Evolutionary conservation across 2,888 invertebrate genomes (phyloP), one percentile per base, ranked within the genome.

Genomic region (Rutpela maculata): DNA sequence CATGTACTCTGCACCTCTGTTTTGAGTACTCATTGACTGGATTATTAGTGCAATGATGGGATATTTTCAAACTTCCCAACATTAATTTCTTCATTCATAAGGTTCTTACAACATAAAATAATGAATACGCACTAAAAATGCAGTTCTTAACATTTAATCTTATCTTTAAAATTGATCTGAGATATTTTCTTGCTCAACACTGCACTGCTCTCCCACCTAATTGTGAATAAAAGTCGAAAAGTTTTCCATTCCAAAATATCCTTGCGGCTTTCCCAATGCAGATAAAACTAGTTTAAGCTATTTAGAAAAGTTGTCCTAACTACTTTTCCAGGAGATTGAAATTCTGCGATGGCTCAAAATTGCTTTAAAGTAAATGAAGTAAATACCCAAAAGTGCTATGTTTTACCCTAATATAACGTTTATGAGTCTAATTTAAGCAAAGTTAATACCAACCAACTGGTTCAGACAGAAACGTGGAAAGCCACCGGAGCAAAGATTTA

Each of bases 271-370:
- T 15, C 65, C 38, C 65, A 43, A 15, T 19, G 18, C 43, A 65
- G 65, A 43, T 65, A 43, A 22, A 65, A 65, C 65, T 65, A 65
- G 65, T 65, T 65, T 38, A 65, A 65, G 38, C 18, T 65, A 38
- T 38, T 65, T 18, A 19, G 22, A 43, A 65, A 50, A 65, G 65
- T 65, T 65, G 19, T 43, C 12, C 19, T 65, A 65, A 43, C 43
- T 19, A 50, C 65, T 65, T 65, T 19, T 43, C 19, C 43, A 22
- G 50, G 65, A 43, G 65, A 65, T 65, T 65, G 43, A 65, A 65
- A 65, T 65, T 65, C 43, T 15, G 38, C 65, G 65, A 65, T 65
- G 65, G 65, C 65, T 65, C 65, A 65, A 43, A 65, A 65, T 65
- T 65, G 43, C 65, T 50, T 63, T 43, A 43, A 65, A 65, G 65